These are phyloP conservation scores for Agrochola litura DNA, from an alignment of 2,888 invertebrate species.

Conservation along the genomic window DNA sequence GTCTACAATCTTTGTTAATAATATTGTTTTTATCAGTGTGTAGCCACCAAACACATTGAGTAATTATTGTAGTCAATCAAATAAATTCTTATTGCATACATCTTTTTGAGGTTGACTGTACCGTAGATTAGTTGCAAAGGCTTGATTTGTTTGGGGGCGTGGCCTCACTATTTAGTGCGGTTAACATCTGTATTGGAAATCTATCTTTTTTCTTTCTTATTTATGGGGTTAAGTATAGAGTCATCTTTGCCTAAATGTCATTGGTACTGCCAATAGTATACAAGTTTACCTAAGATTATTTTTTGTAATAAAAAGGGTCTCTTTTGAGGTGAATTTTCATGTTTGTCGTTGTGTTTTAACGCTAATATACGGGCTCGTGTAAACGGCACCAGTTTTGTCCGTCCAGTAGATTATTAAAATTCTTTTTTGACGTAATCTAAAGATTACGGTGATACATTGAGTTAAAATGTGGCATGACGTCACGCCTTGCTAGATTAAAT, in stretches of 20 bases:
- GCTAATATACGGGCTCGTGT: too few relatives aligned
- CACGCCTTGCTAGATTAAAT: too few relatives aligned
- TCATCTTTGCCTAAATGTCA: neutral
- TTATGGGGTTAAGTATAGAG: slow-evolving; percentile 17
- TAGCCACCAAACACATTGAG: neutral
- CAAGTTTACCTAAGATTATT: too few relatives aligned
- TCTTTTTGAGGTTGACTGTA: neutral
- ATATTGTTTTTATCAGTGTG: neutral
- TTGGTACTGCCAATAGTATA: neutral
- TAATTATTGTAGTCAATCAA: neutral
- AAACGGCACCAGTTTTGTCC: too few relatives aligned
- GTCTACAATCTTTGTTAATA: neutral
- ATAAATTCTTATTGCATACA: too few relatives aligned
- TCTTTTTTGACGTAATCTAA: too few relatives aligned
- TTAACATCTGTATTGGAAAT: slow-evolving; percentile 41
- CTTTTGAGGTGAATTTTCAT: neutral
- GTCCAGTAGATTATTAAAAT: too few relatives aligned
- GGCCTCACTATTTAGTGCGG: slow-evolving; percentile 24
- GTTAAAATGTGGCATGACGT: too few relatives aligned
- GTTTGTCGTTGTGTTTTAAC: neutral
- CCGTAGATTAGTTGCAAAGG: slow-evolving; percentile 37
- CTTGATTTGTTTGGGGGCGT: slow-evolving; percentile 49
- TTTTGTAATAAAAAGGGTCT: too few relatives aligned
- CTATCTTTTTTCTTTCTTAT: slow-evolving; percentile 36
- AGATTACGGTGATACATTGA: too few relatives aligned